Evolutionary conservation across 2,888 invertebrate genomes (phyloP).

Genomic region (Habroteleia sp.): DNA sequence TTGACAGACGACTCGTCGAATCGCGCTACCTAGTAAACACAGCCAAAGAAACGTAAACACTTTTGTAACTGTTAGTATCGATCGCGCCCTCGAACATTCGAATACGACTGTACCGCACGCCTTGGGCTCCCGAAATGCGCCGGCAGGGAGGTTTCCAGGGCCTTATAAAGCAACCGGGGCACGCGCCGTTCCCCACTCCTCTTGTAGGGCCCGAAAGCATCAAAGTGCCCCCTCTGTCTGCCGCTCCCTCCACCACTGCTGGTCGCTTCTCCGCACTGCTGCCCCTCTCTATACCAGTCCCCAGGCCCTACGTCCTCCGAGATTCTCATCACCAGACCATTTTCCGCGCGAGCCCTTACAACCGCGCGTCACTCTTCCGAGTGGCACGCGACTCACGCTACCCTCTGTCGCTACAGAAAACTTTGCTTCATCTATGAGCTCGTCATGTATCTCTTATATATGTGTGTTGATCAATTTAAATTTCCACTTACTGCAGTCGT

Average conservation of each 20-base stretch:
- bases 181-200: constrained; percentile 85
- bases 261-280: constrained; percentile 61
- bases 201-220: constrained; percentile 82
- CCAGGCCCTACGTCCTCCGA: constrained; percentile 75
- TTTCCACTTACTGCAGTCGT: too few species aligned
- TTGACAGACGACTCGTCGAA: constrained; percentile 9
- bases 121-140: constrained; percentile 80
- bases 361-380: background rate
- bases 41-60: constrained; percentile 28
- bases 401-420: too few species aligned
- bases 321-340: constrained; percentile 76
- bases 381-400: constrained; percentile 59
- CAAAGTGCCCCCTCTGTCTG: constrained; percentile 75
- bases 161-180: constrained; percentile 82
- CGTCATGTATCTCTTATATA: too few species aligned
- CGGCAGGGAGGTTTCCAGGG: constrained; percentile 77
- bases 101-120: constrained; percentile 67
- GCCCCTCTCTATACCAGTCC: constrained; percentile 80
- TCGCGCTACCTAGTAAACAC: constrained; percentile 5
- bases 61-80: constrained; percentile 19
- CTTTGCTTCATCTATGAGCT: too few species aligned
- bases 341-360: constrained; percentile 30
- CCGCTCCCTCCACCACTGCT: constrained; percentile 66
- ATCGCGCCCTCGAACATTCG: constrained; percentile 74
- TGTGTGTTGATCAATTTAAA: too few species aligned